Evolutionary conservation across 2,888 invertebrate genomes (phyloP), one percentile per base, ranked within the genome.

Genomic region (Tridacna gigas): DNA sequence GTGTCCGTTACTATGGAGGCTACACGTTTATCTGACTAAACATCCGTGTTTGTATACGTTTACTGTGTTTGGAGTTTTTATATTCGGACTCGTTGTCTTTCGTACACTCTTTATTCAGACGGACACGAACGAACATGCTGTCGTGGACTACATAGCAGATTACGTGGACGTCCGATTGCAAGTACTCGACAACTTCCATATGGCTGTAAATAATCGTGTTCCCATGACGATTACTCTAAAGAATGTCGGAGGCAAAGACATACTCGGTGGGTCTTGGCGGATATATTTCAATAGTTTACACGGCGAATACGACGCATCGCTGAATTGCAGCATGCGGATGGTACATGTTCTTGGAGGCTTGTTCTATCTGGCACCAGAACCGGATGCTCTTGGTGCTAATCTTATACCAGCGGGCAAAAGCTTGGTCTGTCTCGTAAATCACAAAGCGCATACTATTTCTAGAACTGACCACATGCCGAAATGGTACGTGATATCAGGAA

Each of bases 391-490:
- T 22, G 15, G 45, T n/a, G 4, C 15, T n/a, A 51, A 4, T 9
- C 71, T 71, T 13, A 71, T 71, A 13, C 26, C 71, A 26, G 71
- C 71, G 0, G 22, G 47, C 22, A 15, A n/a, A 22, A 71, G 26
- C 25, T n/a, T 71, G 12, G 25, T 47, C 0, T 74, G 74, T 28
- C 2, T n/a, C 1, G 0, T 37, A 20, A 4, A 12, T 22, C 28
- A n/a, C 15, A 61, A 61, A 4, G n/a, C 13, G 15, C 18, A 51
- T 5, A n/a, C 45, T 12, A 28, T 67, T 11, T 51, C 84, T 2
- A 65, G 74, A n/a, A 65, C 86, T 0, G 83, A 83, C 60, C 63
- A 77, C 45, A 61, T 84, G 60, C 84, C 86, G 20, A 82, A 87
- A 51, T 87, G 86, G 86, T 87, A 84, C 45, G 86, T 87, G 0